These are phyloP conservation scores for Channallabes apus DNA, from an alignment of 2,797 vertebrate species.

Conservation along the genomic window DNA sequence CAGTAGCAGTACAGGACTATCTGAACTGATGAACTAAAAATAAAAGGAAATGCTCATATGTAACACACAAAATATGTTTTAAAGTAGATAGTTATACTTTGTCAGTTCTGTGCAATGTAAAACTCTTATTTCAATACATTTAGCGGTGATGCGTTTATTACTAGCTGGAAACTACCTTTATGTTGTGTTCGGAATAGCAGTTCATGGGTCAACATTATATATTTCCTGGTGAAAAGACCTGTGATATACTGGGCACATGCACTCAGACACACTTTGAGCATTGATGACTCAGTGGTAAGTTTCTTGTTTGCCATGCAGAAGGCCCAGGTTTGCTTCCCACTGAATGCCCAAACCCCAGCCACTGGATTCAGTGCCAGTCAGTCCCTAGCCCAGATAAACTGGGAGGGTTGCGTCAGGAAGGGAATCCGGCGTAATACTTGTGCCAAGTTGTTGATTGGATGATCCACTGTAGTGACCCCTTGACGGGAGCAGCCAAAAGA, in stretches of 20 bases:
- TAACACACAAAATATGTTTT: not conserved
- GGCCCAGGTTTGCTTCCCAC: too few relatives aligned
- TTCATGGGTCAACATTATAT: not conserved
- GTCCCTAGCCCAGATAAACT: too few relatives aligned
- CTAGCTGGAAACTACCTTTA: not conserved
- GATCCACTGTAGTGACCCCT: too few relatives aligned
- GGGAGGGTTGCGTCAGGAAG: too few relatives aligned
- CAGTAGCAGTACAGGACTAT: not conserved
- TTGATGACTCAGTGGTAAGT: too few relatives aligned
- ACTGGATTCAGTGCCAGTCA: too few relatives aligned
- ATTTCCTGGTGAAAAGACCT: not conserved
- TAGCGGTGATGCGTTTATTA: not conserved
- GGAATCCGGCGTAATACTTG: too few relatives aligned
- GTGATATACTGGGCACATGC: not conserved
- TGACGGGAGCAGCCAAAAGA: too few relatives aligned
- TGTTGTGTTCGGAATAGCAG: not conserved
- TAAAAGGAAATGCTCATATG: not conserved
- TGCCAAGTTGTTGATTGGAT: too few relatives aligned
- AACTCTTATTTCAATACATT: not conserved
- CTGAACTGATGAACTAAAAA: not conserved
- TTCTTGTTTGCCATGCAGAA: too few relatives aligned
- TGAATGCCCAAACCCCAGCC: too few relatives aligned
- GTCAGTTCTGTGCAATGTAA: not conserved
- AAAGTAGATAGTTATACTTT: not conserved
- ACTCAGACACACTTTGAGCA: not conserved